Evolutionary conservation across 2,888 invertebrate species (phyloP).

Genomic region (Erannis defoliaria): DNA sequence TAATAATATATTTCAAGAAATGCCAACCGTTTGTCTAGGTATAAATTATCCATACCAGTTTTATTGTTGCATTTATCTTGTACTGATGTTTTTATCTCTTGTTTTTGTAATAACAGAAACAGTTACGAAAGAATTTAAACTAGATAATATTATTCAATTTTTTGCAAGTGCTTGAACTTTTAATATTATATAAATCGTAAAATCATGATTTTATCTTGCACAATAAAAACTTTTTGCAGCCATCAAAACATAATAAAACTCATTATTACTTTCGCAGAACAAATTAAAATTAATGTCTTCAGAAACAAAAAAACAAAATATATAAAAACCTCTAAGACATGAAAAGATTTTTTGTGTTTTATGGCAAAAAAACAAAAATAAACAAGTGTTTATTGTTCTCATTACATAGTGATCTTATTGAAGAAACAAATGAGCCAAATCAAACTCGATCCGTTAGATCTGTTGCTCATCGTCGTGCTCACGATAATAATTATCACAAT

Average conservation of each 20-base stretch:
- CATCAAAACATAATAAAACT: constrained; percentile 15
- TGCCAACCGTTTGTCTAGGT: constrained; percentile 52
- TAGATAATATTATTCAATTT: constrained; percentile 16
- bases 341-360: neutral
- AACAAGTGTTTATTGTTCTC: no score
- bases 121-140: constrained; percentile 6
- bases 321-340: constrained; percentile 9
- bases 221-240: constrained; percentile 13
- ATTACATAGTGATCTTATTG: no score
- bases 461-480: no score
- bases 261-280: constrained; percentile 15
- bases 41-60: constrained; percentile 38
- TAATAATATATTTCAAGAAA: constrained; percentile 44
- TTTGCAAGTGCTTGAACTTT: constrained; percentile 38
- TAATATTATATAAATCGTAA: constrained; percentile 7
- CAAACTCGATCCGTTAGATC: no score
- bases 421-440: no score
- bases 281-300: constrained; percentile 11
- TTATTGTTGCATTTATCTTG: constrained; percentile 14
- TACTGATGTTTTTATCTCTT: constrained; percentile 7
- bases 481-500: no score
- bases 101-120: constrained; percentile 9
- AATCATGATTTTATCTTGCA: constrained; percentile 2
- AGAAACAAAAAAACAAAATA: constrained; percentile 3
- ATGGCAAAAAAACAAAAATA: neutral